These are phyloP conservation scores for Nothobranchius kuhntae DNA, from an alignment of 2,113 vertebrate genomes.

Conservation along the genomic window DNA sequence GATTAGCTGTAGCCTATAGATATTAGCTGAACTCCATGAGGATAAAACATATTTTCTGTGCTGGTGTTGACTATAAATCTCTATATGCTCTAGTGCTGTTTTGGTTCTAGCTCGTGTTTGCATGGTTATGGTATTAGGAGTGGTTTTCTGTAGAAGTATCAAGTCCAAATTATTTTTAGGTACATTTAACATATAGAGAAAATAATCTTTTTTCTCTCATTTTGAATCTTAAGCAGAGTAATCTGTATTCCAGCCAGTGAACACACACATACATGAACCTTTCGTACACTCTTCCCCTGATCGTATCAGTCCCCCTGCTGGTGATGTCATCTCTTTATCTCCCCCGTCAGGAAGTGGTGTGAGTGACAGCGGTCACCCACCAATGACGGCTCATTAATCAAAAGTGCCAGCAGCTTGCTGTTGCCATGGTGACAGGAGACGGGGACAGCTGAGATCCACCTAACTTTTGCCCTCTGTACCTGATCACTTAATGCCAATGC, in stretches of 20 bases:
- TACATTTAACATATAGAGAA: not conserved
- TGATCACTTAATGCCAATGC: conserved; percentile 45
- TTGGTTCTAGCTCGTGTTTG: too few species aligned
- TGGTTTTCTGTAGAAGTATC: too few species aligned
- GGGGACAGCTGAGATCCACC: conserved; percentile 27
- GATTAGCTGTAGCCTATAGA: too few species aligned
- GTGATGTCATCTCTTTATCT: conserved; percentile 53
- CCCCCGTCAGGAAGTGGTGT: conserved; percentile 44
- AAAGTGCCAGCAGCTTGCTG: conserved; percentile 59
- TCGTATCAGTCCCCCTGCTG: conserved; percentile 27
- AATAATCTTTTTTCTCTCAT: too few species aligned
- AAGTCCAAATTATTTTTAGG: too few species aligned
- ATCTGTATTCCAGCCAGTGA: not conserved
- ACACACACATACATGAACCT: not conserved
- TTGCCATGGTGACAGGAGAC: conserved; percentile 60
- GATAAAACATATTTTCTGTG: too few species aligned
- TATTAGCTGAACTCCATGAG: too few species aligned
- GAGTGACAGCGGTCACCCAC: conserved; percentile 72
- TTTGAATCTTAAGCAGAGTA: not conserved
- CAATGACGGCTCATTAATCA: conserved; percentile 72
- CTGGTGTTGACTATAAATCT: too few species aligned
- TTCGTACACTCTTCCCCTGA: not conserved
- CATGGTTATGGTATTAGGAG: too few species aligned
- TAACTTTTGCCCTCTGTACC: conserved; percentile 44
- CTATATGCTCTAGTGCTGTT: too few species aligned